Evolutionary conservation across 2,888 invertebrate genomes (phyloP).

Genomic region (Tenthredo amoena): DNA sequence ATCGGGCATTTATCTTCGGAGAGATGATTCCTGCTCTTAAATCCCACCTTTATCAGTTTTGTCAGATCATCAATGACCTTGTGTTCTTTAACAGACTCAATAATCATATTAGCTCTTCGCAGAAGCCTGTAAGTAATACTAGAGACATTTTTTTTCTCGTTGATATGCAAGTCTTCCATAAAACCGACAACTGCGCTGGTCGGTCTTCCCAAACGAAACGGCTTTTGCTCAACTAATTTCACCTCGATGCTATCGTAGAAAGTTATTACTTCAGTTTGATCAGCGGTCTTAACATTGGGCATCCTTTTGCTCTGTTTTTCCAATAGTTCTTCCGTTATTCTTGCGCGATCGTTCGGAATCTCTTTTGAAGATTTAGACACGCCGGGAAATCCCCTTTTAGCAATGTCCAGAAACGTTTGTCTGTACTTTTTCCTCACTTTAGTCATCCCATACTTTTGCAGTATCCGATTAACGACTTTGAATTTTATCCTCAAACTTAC

Average conservation of each 20-base stretch:
- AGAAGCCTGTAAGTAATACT: slow-evolving; percentile 78
- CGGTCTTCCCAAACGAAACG: slow-evolving; percentile 62
- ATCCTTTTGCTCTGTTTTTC: slow-evolving; percentile 14
- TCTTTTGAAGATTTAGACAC: not conserved
- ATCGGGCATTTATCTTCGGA: not conserved
- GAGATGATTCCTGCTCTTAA: not conserved
- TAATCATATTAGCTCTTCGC: slow-evolving; percentile 82
- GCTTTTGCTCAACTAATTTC: slow-evolving; percentile 72
- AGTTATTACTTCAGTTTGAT: slow-evolving; percentile 59
- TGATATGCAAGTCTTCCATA: slow-evolving; percentile 67
- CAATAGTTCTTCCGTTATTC: not conserved
- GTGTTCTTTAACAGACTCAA: slow-evolving; percentile 81
- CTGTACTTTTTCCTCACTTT: slow-evolving; percentile 52
- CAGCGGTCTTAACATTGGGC: slow-evolving; percentile 14
- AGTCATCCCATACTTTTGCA: slow-evolving; percentile 55
- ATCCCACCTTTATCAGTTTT: slow-evolving; percentile 78
- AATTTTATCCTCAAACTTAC: slow-evolving; percentile 14
- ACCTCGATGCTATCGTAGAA: slow-evolving; percentile 73
- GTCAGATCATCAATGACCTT: slow-evolving; percentile 81
- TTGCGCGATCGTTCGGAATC: not conserved
- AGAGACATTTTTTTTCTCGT: slow-evolving; percentile 62
- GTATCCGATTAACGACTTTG: slow-evolving; percentile 39
- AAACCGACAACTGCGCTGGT: slow-evolving; percentile 68
- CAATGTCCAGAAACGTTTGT: slow-evolving; percentile 56
- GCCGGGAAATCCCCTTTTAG: slow-evolving; percentile 1